Evolutionary conservation across 1,140 invertebrate species (phyloP).

Genomic region (Papilio polyxenes): DNA sequence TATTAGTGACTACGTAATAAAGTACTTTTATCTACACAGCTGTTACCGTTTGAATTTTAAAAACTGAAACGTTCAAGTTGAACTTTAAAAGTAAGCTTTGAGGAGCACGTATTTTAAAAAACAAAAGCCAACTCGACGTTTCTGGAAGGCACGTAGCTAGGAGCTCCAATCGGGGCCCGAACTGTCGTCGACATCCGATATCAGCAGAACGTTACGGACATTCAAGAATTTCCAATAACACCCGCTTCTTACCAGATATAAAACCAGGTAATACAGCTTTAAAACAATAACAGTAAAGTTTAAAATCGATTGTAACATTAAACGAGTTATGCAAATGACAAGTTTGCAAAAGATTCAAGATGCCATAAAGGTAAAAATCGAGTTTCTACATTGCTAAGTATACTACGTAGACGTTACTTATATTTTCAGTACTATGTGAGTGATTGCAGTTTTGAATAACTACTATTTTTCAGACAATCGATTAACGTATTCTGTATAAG

Average conservation of each 20-base stretch:
- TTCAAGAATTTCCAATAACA: slow-evolving; percentile 78
- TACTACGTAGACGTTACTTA: not conserved
- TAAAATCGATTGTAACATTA: slow-evolving; percentile 33
- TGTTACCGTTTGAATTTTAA: slow-evolving; percentile 26
- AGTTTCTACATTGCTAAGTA: slow-evolving; percentile 57
- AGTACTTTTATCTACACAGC: slow-evolving; percentile 7
- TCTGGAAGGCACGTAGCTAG: slow-evolving; percentile 53
- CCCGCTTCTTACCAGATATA: slow-evolving; percentile 43
- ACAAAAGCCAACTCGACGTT: slow-evolving; percentile 53
- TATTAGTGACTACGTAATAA: not conserved
- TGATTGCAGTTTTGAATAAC: not conserved
- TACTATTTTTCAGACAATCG: not conserved
- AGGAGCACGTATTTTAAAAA: slow-evolving; percentile 48
- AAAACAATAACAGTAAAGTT: slow-evolving; percentile 39
- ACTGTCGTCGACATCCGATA: slow-evolving; percentile 69
- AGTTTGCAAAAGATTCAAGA: slow-evolving; percentile 54
- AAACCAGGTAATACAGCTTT: slow-evolving; percentile 18
- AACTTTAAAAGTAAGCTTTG: slow-evolving; percentile 37
- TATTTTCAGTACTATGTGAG: not conserved
- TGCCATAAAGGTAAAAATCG: slow-evolving; percentile 70
- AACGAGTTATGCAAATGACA: slow-evolving; percentile 41
- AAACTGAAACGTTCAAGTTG: not conserved
- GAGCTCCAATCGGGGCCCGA: slow-evolving; percentile 64
- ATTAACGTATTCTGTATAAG: no score
- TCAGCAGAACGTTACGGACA: slow-evolving; percentile 63